phyloP scores from a whole-genome alignment of 53 echinoderm and acorn worm genomes.

The Apostichopus leukothele region DNA sequence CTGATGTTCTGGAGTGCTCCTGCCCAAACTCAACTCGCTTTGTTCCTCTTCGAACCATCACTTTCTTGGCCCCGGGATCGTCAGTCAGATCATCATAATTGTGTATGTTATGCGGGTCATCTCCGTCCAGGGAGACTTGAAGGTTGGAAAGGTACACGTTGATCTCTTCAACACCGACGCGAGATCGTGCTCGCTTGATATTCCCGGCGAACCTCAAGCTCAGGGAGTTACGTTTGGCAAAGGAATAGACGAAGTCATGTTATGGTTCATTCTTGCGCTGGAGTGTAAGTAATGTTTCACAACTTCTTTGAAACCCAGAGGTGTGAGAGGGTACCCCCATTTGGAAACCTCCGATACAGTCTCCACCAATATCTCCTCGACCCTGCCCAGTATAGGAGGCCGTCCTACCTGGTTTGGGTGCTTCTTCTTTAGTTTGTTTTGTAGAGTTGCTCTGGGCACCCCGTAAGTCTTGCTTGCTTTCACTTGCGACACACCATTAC shows the following conservation, averaged over 20 bases:
- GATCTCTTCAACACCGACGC: neutral
- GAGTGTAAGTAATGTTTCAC: constrained; percentile 18
- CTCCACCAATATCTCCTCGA: constrained; percentile 18
- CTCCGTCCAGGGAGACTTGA: neutral
- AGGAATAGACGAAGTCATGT: constrained; percentile 21
- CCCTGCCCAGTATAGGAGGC: neutral
- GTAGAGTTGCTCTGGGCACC: constrained; percentile 8
- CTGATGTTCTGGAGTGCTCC: constrained; percentile 48
- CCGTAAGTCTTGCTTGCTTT: constrained; percentile 21
- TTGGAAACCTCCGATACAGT: constrained; percentile 1
- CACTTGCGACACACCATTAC: constrained; percentile 25
- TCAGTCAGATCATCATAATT: constrained; percentile 32
- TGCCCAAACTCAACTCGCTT: constrained; percentile 34
- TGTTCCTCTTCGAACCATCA: constrained; percentile 29
- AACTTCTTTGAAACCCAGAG: neutral
- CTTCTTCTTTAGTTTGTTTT: neutral
- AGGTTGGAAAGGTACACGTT: constrained; percentile 20
- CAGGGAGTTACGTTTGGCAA: constrained; percentile 8
- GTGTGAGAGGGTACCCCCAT: neutral
- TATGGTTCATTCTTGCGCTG: constrained; percentile 1
- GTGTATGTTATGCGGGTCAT: constrained; percentile 1
- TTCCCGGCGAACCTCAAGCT: neutral
- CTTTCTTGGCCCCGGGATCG: too few species aligned
- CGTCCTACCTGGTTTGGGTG: neutral
- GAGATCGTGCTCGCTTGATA: neutral